phyloP scores from a whole-genome alignment of 2,797 vertebrate species.

The Crenuchus spilurus region DNA sequence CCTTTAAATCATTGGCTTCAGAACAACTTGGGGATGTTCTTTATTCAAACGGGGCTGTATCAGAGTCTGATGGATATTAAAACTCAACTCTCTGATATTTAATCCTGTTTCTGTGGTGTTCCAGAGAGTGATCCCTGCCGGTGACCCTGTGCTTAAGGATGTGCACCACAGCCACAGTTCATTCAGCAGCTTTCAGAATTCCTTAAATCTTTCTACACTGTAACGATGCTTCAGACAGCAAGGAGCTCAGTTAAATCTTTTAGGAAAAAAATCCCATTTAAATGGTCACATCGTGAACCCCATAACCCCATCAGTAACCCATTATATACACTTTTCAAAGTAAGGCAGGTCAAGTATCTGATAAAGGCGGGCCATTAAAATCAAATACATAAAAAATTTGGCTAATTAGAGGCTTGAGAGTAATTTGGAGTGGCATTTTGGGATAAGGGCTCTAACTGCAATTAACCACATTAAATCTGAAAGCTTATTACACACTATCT shows the following conservation, averaged over 20 bases:
- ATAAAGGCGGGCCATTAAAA: slow-evolving; percentile 61
- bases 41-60: neutral
- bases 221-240: neutral
- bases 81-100: slow-evolving; percentile 13
- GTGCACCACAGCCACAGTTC: neutral
- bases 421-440: slow-evolving; percentile 22
- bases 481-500: neutral
- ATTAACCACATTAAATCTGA: slow-evolving; percentile 9
- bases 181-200: neutral
- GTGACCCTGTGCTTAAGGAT: slow-evolving; percentile 6
- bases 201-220: neutral
- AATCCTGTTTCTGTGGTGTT: slow-evolving; percentile 1
- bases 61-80: neutral
- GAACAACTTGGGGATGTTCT: neutral
- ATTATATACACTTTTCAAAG: neutral
- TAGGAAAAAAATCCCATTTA: neutral
- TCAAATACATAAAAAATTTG: neutral
- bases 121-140: neutral
- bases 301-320: neutral
- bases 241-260: neutral
- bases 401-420: slow-evolving; percentile 13
- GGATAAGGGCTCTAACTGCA: slow-evolving; percentile 31
- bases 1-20: neutral
- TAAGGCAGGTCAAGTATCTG: slow-evolving; percentile 57
- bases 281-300: neutral